phyloP scores from a whole-genome alignment of 2,888 invertebrate genomes.

The Nephrotoma flavescens region DNA sequence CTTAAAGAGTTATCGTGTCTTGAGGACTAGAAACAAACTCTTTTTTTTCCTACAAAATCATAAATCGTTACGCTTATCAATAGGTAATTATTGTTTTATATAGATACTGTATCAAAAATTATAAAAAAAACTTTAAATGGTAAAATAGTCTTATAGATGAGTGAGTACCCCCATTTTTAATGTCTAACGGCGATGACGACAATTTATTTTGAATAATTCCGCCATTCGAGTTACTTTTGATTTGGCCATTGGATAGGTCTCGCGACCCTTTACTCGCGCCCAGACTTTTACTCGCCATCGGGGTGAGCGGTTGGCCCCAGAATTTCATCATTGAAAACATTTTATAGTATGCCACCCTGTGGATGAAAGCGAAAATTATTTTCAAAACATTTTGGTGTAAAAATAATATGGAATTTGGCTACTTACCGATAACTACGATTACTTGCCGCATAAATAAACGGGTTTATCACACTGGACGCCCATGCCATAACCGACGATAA shows the following conservation, averaged over 20 bases:
- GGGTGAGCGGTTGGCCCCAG: conserved; percentile 29
- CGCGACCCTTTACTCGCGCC: conserved; percentile 28
- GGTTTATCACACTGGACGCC: conserved; percentile 82
- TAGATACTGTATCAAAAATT: background rate
- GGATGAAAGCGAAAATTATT: conserved; percentile 6
- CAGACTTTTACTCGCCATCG: conserved; percentile 30
- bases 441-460: conserved; percentile 79
- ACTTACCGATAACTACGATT: conserved; percentile 59
- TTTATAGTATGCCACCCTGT: conserved; percentile 28
- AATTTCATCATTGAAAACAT: conserved; percentile 27
- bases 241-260: conserved; percentile 23
- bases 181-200: background rate
- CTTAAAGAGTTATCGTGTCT: background rate
- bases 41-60: background rate
- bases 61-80: background rate
- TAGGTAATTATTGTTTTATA: background rate
- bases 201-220: background rate
- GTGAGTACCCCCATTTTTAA: background rate
- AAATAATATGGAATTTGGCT: background rate
- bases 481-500: conserved; percentile 75
- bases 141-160: background rate
- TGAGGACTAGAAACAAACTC: background rate
- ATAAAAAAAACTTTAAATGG: background rate
- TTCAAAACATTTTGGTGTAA: background rate
- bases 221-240: conserved; percentile 27